Conservation (phyloP, 2,888 invertebrate species). For the Acronicta leporina region DNA sequence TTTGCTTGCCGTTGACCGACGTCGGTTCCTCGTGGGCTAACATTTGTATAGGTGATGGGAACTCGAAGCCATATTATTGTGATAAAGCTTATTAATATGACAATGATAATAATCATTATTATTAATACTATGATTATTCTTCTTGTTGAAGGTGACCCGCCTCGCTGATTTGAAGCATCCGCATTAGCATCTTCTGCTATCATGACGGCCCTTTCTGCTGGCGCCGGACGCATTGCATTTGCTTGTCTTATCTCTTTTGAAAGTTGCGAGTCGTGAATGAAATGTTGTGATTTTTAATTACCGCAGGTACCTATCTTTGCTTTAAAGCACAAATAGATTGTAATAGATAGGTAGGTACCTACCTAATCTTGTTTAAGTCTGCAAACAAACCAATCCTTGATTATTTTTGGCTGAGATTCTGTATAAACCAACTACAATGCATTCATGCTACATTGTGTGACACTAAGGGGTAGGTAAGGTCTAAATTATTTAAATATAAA, state of each 20-base stretch:
- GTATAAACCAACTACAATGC: too few species aligned
- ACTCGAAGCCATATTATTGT: conserved; percentile 5
- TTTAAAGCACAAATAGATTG: not conserved
- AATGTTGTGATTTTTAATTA: not conserved
- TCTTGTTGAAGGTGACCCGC: not conserved
- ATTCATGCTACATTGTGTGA: too few species aligned
- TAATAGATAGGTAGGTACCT: too few species aligned
- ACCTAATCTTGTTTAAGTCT: too few species aligned
- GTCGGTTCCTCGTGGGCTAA: conserved; percentile 14
- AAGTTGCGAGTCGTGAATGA: not conserved
- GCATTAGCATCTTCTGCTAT: not conserved
- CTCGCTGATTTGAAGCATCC: not conserved
- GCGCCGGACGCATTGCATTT: not conserved
- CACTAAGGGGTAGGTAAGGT: too few species aligned
- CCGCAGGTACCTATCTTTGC: not conserved
- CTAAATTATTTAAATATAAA: too few species aligned
- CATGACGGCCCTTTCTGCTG: not conserved
- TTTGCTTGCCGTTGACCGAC: too few species aligned
- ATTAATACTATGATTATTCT: conserved; percentile 15
- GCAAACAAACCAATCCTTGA: too few species aligned
- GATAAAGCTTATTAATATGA: conserved; percentile 13
- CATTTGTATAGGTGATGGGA: not conserved
- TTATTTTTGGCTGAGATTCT: too few species aligned
- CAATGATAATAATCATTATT: conserved; percentile 13
- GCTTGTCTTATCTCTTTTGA: not conserved